Conservation (phyloP, 2,888 invertebrate species). For the Frankliniella fusca region DNA sequence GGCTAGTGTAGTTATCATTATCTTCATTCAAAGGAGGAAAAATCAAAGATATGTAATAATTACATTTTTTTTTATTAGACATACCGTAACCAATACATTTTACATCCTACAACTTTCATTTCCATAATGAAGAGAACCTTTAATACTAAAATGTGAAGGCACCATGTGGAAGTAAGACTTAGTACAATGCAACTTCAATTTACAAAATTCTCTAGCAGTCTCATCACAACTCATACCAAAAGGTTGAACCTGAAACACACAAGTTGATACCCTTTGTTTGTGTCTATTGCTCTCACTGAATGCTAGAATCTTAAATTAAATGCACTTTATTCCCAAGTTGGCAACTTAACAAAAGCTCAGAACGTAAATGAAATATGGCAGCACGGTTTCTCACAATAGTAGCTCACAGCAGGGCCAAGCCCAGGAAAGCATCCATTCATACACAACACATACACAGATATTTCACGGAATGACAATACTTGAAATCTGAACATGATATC, state of each 20-base stretch:
- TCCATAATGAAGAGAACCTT: conserved; percentile 13
- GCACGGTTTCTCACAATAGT: conserved; percentile 22
- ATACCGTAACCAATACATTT: conserved; percentile 26
- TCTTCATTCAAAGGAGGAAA: neutral
- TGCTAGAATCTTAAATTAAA: conserved; percentile 20
- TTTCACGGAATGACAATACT: conserved; percentile 7
- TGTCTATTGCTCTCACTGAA: conserved; percentile 10
- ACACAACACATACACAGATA: conserved; percentile 11
- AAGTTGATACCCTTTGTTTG: neutral
- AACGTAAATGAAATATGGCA: conserved; percentile 25
- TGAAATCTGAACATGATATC: conserved; percentile 17
- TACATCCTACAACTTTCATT: conserved; percentile 26
- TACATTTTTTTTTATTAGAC: conserved; percentile 19
- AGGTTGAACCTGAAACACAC: neutral
- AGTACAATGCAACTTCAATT: conserved; percentile 17
- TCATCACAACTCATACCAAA: conserved; percentile 10
- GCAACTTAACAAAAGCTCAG: conserved; percentile 20
- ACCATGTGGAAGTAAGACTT: conserved; percentile 26
- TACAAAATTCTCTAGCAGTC: conserved; percentile 25
- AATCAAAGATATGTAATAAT: neutral
- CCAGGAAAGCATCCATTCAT: conserved; percentile 3
- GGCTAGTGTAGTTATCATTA: neutral
- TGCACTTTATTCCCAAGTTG: conserved; percentile 9
- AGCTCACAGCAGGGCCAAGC: neutral
- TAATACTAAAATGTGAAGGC: conserved; percentile 23